Evolutionary conservation across 1,140 invertebrate species (phyloP), one percentile per base, ranked within the genome.

Genomic region (Hydropsyche tenuis): DNA sequence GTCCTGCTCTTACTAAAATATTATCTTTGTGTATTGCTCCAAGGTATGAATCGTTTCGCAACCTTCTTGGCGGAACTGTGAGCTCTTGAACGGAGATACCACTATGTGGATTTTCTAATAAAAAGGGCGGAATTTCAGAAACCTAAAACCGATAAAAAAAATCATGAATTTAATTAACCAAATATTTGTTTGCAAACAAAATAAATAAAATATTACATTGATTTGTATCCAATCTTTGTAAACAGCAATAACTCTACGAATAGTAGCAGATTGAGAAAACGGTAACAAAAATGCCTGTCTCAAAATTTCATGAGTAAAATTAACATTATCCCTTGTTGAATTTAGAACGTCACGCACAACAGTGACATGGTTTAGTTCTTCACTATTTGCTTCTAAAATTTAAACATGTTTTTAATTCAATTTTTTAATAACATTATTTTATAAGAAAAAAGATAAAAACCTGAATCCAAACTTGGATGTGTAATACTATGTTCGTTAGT

Each of bases 161-260:
- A 11, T 11, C 6, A 51, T 11, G 16, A 16, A 9, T 11, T 51
- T 7, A 51, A 7, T 9, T 4, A 51, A 11, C 7, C 46, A 51
- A 51, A 51, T n/a, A n/a, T n/a, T n/a, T n/a, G n/a, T n/a, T n/a
- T n/a, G n/a, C n/a, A n/a, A n/a, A n/a, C n/a, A n/a, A n/a, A 62
- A 62, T 62, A 22, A 62, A 23, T 43, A 43, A 42, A 65, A 66
- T 48, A 77, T 85, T 85, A 94, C 91, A 86, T 91, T 93, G 87
- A 94, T 92, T 84, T 96, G 93, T 81, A 97, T 97, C 93, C 96
- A 97, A 81, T 98, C 96, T 82, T 96, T 95, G 80, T 98, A 98
- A n/a, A 97, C 92, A 66, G 91, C 89, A 77, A 98, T 96, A 45
- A 96, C 95, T 80, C 93, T 92, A 45, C 94, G 86, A 72, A 96